Evolutionary conservation across 1,140 invertebrate genomes (phyloP).

Genomic region (Pantala flavescens): DNA sequence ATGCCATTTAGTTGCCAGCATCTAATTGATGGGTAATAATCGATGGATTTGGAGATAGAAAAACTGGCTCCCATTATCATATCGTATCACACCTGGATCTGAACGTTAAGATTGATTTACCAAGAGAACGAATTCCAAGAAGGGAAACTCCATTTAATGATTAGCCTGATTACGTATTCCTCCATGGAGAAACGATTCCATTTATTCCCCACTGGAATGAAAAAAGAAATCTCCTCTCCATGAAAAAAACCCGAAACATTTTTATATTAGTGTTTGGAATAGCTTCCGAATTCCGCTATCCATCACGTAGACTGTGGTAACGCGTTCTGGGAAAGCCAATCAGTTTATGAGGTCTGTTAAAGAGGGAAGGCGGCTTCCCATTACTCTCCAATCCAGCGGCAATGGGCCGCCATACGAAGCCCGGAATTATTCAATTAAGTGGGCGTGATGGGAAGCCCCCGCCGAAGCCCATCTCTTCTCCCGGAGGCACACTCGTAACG

Average conservation of each 20-base stretch:
- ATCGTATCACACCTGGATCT: too few species aligned
- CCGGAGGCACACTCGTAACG: too few species aligned
- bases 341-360: not conserved
- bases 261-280: not conserved
- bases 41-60: too few species aligned
- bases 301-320: not conserved
- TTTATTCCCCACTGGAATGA: too few species aligned
- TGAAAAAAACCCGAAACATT: not conserved
- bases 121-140: too few species aligned
- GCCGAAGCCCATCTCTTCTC: not conserved
- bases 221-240: not conserved
- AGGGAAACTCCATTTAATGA: too few species aligned
- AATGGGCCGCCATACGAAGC: not conserved
- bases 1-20: too few species aligned
- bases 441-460: not conserved
- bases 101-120: too few species aligned
- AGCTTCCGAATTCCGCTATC: not conserved
- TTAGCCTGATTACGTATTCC: too few species aligned
- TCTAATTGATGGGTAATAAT: too few species aligned
- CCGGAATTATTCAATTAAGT: constrained; percentile 1
- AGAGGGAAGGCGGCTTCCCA: not conserved
- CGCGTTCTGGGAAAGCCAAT: not conserved
- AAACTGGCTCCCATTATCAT: too few species aligned
- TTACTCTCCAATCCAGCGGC: not conserved
- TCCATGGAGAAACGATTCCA: too few species aligned